A percentile compares a stretch with the other conserved stretches of the same genome.
These are phyloP conservation scores for Terrapene triunguis DNA, from an alignment of 2,113 vertebrate genomes.

Conservation along the genomic window DNA sequence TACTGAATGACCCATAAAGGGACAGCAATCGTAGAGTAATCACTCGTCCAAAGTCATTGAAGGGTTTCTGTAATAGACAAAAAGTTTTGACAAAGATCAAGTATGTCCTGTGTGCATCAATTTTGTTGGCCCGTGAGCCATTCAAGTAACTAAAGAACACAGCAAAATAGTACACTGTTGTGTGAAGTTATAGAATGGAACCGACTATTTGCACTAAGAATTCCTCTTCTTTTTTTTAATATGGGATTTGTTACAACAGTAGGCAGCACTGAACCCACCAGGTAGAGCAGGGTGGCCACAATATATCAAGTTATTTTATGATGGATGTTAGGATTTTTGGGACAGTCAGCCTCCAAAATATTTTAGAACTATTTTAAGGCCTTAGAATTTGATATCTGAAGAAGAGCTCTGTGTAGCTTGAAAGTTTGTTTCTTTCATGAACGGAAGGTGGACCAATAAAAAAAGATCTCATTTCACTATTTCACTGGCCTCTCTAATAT, in stretches of 20 bases:
- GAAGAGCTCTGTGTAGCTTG: background rate
- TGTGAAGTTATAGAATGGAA: background rate
- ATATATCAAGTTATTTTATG: background rate
- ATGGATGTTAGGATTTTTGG: background rate
- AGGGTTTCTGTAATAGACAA: background rate
- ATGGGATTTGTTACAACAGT: background rate
- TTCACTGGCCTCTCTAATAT: background rate
- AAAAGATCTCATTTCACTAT: background rate
- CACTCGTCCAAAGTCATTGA: background rate
- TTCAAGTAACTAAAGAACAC: background rate
- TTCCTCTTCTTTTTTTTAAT: background rate
- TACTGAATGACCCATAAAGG: conserved; percentile 16
- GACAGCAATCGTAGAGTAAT: conserved; percentile 26
- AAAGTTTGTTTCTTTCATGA: background rate
- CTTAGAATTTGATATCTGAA: background rate
- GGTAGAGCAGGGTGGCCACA: conserved; percentile 8
- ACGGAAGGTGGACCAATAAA: background rate
- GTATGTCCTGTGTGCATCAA: background rate
- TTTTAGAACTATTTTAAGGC: background rate
- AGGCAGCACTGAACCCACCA: background rate
- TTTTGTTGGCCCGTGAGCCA: background rate
- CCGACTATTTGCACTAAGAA: background rate
- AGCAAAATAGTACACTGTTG: background rate
- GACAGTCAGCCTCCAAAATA: conserved; percentile 15
- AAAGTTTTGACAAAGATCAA: conserved; percentile 34